Evolutionary conservation across 2,797 vertebrate genomes (phyloP).

Genomic region (Podarcis lilfordi): DNA sequence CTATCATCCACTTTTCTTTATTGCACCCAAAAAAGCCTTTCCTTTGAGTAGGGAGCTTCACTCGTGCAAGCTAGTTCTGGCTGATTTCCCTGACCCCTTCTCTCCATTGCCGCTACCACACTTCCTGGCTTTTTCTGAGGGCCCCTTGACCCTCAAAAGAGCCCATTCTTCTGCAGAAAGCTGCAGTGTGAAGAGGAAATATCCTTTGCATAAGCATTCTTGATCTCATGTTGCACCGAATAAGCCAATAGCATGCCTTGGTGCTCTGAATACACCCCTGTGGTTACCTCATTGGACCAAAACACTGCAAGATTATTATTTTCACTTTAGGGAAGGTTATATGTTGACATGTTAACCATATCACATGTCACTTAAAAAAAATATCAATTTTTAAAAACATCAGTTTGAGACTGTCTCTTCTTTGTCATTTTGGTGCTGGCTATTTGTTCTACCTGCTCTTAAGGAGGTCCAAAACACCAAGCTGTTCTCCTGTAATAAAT

Average conservation of each 20-base stretch:
- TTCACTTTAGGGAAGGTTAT: background rate
- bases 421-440: background rate
- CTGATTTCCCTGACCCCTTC: too few relatives aligned
- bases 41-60: background rate
- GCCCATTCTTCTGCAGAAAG: background rate
- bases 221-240: background rate
- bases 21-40: background rate
- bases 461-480: background rate
- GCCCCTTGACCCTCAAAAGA: too few relatives aligned
- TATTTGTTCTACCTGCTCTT: background rate
- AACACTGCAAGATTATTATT: background rate
- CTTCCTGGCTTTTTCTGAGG: background rate
- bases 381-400: background rate
- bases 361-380: background rate
- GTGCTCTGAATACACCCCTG: background rate
- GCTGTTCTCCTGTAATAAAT: background rate
- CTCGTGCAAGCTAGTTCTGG: background rate
- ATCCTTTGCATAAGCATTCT: background rate
- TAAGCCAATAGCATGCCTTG: too few relatives aligned
- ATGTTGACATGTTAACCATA: background rate
- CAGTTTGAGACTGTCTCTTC: background rate
- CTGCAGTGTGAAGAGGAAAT: background rate
- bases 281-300: background rate
- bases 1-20: background rate
- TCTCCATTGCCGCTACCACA: background rate